phyloP scores from a whole-genome alignment of 2,888 invertebrate genomes.

The Chymomyza procnemis region DNA sequence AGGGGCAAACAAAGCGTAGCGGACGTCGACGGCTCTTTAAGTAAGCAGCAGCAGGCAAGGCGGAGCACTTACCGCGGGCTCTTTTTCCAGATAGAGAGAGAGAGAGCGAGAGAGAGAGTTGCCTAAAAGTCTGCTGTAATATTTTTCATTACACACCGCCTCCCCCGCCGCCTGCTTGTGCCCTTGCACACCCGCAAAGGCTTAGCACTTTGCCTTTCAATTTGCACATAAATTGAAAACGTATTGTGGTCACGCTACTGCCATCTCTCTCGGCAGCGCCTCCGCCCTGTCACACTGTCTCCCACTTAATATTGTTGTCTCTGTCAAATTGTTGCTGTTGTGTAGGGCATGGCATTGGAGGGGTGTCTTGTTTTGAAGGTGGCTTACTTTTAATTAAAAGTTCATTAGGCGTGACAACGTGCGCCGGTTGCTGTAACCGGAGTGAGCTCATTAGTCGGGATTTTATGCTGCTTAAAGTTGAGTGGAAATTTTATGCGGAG shows the following conservation, averaged over 20 bases:
- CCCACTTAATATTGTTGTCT: conserved; percentile 4
- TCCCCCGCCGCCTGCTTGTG: conserved; percentile 1
- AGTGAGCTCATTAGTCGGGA: conserved; percentile 48
- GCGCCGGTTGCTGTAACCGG: not conserved
- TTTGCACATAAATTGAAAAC: conserved; percentile 58
- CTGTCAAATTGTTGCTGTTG: conserved; percentile 23
- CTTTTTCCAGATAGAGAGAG: no score
- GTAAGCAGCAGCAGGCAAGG: not conserved
- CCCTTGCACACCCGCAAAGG: conserved; percentile 1
- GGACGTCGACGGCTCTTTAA: not conserved
- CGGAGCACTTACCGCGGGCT: not conserved
- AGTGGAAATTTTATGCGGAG: conserved; percentile 1
- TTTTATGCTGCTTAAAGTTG: conserved; percentile 30
- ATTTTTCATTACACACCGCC: conserved; percentile 27
- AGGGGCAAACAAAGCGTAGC: not conserved
- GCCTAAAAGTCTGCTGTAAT: conserved; percentile 25
- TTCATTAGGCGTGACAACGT: conserved; percentile 65
- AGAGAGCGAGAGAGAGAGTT: no score
- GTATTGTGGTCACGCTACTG: conserved; percentile 41
- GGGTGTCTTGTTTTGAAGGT: not conserved
- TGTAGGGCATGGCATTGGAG: conserved; percentile 27
- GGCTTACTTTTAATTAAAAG: conserved; percentile 64
- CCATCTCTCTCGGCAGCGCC: not conserved
- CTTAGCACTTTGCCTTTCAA: conserved; percentile 41
- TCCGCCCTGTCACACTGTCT: no score